Conservation (phyloP, 1,140 invertebrate species). For the Drosophila ercepeae region DNA sequence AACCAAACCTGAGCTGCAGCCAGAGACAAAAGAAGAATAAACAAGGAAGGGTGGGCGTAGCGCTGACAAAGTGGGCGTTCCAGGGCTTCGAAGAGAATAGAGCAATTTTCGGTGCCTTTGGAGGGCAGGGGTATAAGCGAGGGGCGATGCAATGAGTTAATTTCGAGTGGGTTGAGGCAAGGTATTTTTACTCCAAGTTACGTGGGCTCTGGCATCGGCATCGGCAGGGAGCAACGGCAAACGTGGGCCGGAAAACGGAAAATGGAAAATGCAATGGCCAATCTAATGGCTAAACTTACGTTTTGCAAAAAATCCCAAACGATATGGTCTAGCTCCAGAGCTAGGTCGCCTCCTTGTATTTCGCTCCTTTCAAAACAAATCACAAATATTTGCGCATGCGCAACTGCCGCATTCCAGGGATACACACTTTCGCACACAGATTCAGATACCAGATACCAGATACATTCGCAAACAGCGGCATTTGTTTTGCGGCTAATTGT, state of each 20-base stretch:
- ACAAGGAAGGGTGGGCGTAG: conserved; percentile 58
- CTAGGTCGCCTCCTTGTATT: conserved; percentile 11
- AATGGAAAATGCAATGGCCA: conserved; percentile 21
- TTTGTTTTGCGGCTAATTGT: conserved; percentile 67
- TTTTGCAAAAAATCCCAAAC: conserved; percentile 10
- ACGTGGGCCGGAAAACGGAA: conserved; percentile 21
- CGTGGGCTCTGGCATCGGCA: conserved; percentile 22
- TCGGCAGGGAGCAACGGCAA: not conserved
- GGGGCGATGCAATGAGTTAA: conserved; percentile 62
- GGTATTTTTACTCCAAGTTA: conserved; percentile 23
- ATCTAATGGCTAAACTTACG: conserved; percentile 29
- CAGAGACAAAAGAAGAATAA: conserved; percentile 55
- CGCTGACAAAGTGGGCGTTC: conserved; percentile 67
- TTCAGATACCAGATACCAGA: conserved; percentile 14
- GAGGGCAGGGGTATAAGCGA: conserved; percentile 3
- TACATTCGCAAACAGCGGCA: conserved; percentile 15
- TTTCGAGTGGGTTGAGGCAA: conserved; percentile 58
- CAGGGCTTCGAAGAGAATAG: conserved; percentile 51
- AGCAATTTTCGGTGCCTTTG: conserved; percentile 59
- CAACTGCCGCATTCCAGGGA: conserved; percentile 67
- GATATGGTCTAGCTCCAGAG: not conserved
- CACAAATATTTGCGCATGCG: conserved; percentile 77
- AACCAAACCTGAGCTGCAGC: conserved; percentile 7
- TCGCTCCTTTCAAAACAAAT: conserved; percentile 45
- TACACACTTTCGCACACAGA: conserved; percentile 24